Evolutionary conservation across 2,113 vertebrate species (phyloP).

Genomic region (Halichoeres trimaculatus): DNA sequence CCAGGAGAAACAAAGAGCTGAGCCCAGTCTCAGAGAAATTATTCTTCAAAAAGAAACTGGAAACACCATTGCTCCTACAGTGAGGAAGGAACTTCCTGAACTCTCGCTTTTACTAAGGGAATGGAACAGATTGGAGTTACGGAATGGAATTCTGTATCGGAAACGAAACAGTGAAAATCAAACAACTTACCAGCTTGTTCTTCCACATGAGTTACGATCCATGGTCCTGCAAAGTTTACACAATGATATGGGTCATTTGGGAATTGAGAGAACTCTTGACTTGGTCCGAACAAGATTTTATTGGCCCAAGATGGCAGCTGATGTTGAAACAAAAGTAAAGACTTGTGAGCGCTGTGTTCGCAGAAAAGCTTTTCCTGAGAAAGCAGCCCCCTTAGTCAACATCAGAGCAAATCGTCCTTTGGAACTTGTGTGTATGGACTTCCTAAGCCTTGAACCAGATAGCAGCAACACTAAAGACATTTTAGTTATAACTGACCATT

Average conservation of each 20-base stretch:
- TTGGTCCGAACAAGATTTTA: background rate
- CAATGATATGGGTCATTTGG: background rate
- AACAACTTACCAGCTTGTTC: background rate
- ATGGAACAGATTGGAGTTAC: background rate
- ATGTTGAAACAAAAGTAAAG: background rate
- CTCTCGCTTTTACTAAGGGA: background rate
- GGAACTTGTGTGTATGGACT: conserved; percentile 5
- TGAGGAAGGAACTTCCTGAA: background rate
- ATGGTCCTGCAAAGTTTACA: background rate
- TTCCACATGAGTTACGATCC: background rate
- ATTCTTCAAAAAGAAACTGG: background rate
- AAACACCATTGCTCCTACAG: background rate
- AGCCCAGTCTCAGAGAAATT: background rate
- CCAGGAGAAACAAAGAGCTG: background rate
- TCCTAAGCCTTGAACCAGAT: background rate
- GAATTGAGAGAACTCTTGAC: background rate
- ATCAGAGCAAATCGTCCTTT: background rate
- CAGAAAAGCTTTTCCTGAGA: background rate
- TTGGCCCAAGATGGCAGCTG: background rate
- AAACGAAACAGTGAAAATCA: background rate
- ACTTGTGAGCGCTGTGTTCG: background rate
- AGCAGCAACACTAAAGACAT: background rate
- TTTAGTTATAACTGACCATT: conserved; percentile 50
- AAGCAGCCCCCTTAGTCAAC: background rate
- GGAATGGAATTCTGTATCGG: background rate